Evolutionary conservation across 2,888 invertebrate species (phyloP), one percentile per base, ranked within the genome.

Genomic region (Athripsodes cinereus): DNA sequence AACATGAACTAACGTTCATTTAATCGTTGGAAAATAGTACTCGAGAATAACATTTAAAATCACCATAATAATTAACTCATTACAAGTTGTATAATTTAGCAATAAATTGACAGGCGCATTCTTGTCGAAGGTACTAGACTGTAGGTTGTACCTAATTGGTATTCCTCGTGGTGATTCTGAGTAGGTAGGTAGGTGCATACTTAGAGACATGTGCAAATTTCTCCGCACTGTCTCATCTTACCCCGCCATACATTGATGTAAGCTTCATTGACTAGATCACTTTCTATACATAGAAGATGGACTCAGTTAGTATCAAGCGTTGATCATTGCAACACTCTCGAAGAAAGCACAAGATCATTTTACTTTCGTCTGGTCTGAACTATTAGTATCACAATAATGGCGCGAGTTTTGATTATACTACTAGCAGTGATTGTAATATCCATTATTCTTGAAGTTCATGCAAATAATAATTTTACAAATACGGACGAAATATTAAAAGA

Each of bases 201-300:
- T 26, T n/a, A n/a, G 11, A 18, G n/a, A n/a, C n/a, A n/a, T 34
- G n/a, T 44, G 40, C n/a, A 22, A 60, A 55, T 61, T 61, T 61
- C 61, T 57, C 61, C 58, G 57, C 58, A 55, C 53, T 56, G 56
- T 59, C 58, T 58, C 49, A 58, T 55, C 58, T 61, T 59, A 48
- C 61, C 58, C 26, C 46, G 26, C 50, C 50, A 26, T 3, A 50
- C 50, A 11, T 44, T 22, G 44, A 50, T 22, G 34, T 13, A 40
- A 40, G 40, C 40, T 40, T 40, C 40, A 40, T 40, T 40, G 40
- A 16, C n/a, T 40, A 13, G 8, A 49, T 59, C 61, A 61, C 61
- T 61, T 61, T 61, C 61, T 59, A 61, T 48, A 46, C n/a, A 26
- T 3, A 3, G 26, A 26, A 26, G 26, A 26, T 26, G 40, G 16